A percentile compares a stretch with the other conserved stretches of the same genome.
phyloP scores from a whole-genome alignment of 2,888 invertebrate species.

The Uropetala carovei region DNA sequence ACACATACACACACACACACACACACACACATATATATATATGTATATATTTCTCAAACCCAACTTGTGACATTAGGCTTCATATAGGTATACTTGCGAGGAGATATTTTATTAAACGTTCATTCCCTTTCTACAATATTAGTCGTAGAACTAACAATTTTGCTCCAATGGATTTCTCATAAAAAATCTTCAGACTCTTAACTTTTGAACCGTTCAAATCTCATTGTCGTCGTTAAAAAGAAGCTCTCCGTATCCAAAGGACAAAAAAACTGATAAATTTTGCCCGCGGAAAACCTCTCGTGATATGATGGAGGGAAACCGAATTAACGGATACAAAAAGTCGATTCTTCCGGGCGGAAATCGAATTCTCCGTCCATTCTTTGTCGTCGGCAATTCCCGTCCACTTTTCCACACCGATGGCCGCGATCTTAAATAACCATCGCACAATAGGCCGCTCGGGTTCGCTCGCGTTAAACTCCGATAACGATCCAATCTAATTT shows the following conservation, averaged over 20 bases:
- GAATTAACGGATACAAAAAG: not conserved
- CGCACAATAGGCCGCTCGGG: not conserved
- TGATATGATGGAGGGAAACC: slow-evolving; percentile 6
- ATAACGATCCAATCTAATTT: slow-evolving; percentile 27
- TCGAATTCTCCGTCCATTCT: not conserved
- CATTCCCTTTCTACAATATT: no score
- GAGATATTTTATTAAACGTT: no score
- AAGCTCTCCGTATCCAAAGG: not conserved
- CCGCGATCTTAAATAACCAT: slow-evolving; percentile 16
- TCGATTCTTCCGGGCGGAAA: not conserved
- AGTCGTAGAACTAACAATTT: no score
- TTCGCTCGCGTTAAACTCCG: slow-evolving; percentile 14
- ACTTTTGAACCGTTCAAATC: no score
- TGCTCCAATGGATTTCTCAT: no score
- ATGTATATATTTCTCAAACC: no score
- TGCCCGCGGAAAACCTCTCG: not conserved
- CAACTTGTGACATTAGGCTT: no score
- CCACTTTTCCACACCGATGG: not conserved
- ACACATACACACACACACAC: no score
- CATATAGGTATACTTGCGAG: no score
- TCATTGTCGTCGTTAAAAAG: no score
- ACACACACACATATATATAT: no score
- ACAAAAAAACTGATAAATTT: not conserved
- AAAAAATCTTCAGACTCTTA: no score
- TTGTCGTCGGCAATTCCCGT: not conserved